These are phyloP conservation scores for Diabrotica balteata DNA, from an alignment of 2,888 invertebrate species.

Conservation along the genomic window DNA sequence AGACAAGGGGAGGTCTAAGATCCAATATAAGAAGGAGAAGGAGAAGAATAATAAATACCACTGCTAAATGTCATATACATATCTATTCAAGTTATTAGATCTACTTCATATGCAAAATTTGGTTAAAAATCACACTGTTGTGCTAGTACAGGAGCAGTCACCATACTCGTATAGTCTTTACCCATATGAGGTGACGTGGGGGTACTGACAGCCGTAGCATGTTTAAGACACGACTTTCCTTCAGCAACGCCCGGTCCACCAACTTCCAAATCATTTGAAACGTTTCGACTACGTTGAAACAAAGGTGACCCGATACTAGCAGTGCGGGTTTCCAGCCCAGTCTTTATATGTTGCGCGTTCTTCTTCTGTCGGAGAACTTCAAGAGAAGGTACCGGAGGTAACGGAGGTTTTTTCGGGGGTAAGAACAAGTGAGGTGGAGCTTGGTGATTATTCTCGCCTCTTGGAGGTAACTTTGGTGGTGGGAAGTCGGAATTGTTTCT, in stretches of 20 bases:
- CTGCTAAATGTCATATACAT: no score
- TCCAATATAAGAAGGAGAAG: no score
- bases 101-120: no score
- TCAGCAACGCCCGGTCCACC: conserved; percentile 37
- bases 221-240: conserved; percentile 36
- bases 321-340: conserved; percentile 63
- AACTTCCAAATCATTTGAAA: conserved; percentile 67
- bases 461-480: conserved; percentile 65
- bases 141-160: conserved; percentile 9
- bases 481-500: conserved; percentile 7
- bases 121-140: not conserved
- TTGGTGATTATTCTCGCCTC: conserved; percentile 58
- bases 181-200: conserved; percentile 59
- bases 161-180: conserved; percentile 34
- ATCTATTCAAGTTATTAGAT: no score
- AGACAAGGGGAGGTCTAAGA: no score
- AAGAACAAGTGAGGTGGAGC: conserved; percentile 64
- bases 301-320: conserved; percentile 72
- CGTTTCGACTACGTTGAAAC: conserved; percentile 67
- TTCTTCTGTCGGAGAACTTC: conserved; percentile 68
- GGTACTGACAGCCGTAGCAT: conserved; percentile 57
- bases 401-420: conserved; percentile 76
- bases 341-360: conserved; percentile 51
- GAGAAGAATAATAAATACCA: no score
- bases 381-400: conserved; percentile 74